Evolutionary conservation across 2,888 invertebrate genomes (phyloP).

Genomic region (Osmoderma eremita): DNA sequence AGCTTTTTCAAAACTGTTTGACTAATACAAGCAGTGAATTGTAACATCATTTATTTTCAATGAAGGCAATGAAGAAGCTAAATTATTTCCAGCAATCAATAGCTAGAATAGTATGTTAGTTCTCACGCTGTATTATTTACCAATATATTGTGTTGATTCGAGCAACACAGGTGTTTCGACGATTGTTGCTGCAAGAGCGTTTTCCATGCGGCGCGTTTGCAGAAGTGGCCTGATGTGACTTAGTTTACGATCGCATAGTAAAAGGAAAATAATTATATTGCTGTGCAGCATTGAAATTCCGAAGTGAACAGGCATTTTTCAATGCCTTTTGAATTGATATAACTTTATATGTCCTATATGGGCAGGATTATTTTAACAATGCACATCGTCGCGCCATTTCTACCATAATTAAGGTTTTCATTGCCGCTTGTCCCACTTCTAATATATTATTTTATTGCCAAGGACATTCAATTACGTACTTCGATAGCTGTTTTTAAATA

Average conservation of each 20-base stretch:
- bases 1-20: slow-evolving; percentile 1
- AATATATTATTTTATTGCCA: slow-evolving; percentile 33
- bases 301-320: slow-evolving; percentile 40
- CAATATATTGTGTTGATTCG: slow-evolving; percentile 44
- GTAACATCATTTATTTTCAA: slow-evolving; percentile 36
- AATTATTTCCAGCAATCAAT: slow-evolving; percentile 42
- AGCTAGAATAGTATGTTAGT: slow-evolving; percentile 40
- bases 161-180: slow-evolving; percentile 45
- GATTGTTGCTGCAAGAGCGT: slow-evolving; percentile 39
- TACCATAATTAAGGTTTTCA: slow-evolving; percentile 29
- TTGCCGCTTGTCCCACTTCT: slow-evolving; percentile 33
- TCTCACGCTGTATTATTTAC: slow-evolving; percentile 47
- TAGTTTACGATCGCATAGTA: slow-evolving; percentile 46
- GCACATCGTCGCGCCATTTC: slow-evolving; percentile 22
- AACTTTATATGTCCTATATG: slow-evolving; percentile 40
- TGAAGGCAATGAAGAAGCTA: slow-evolving; percentile 28
- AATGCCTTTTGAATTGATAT: slow-evolving; percentile 40
- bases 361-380: slow-evolving; percentile 39
- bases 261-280: slow-evolving; percentile 47
- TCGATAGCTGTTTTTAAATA: slow-evolving; percentile 4
- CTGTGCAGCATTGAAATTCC: slow-evolving; percentile 47
- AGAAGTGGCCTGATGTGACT: slow-evolving; percentile 47
- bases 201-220: slow-evolving; percentile 13
- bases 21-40: neutral
- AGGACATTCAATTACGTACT: slow-evolving; percentile 20